Evolutionary conservation across 2,113 vertebrate species (phyloP).

Genomic region (Carlito syrichta): DNA sequence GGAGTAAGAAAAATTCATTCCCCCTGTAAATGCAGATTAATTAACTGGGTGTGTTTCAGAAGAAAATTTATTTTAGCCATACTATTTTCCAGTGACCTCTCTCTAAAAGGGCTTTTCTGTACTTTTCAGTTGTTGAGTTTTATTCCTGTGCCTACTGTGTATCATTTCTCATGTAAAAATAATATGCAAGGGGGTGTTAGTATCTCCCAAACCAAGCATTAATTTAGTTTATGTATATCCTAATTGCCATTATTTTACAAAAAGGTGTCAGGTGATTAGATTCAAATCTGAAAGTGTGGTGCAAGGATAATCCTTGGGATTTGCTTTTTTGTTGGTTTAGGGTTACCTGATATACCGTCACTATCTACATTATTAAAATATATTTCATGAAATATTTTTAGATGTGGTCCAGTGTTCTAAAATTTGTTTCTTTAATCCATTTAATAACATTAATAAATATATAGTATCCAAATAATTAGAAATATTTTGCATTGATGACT

Average conservation of each 20-base stretch:
- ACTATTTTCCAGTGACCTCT: not conserved
- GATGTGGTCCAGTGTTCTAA: not conserved
- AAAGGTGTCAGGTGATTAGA: not conserved
- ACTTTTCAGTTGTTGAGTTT: not conserved
- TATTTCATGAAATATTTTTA: not conserved
- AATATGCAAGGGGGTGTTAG: not conserved
- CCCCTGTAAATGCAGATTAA: constrained; percentile 45
- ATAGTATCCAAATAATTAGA: not conserved
- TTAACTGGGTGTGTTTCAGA: not conserved
- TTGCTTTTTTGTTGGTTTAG: not conserved
- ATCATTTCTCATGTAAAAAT: constrained; percentile 17
- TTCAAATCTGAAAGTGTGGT: not conserved
- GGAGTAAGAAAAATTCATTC: constrained; percentile 39
- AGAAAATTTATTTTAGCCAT: not conserved
- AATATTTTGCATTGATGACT: not conserved
- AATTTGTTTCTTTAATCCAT: not conserved
- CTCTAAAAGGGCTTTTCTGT: not conserved
- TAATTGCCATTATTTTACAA: constrained; percentile 22
- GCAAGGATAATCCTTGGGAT: not conserved
- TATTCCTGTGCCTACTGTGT: not conserved
- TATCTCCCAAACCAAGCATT: not conserved
- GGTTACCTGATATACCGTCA: not conserved
- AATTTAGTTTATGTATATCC: not conserved
- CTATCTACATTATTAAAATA: not conserved
- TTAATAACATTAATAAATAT: not conserved